Evolutionary conservation across 1,140 invertebrate species (phyloP).

Genomic region (Spodoptera litura): DNA sequence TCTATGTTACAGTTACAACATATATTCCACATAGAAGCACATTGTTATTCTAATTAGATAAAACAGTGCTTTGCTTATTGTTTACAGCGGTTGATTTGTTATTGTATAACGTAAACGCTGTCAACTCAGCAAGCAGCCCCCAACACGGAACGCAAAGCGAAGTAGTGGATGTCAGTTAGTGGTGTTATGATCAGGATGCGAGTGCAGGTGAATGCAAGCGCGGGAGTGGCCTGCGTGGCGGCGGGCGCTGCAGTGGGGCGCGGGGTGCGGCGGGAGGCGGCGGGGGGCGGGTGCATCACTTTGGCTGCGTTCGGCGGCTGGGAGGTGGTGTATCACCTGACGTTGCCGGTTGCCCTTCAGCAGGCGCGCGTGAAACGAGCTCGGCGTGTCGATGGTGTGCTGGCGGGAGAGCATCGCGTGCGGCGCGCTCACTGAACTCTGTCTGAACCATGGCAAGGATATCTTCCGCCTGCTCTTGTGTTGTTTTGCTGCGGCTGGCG

Average conservation of each 20-base stretch:
- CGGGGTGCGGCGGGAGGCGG: slow-evolving; percentile 18
- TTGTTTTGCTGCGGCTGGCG: slow-evolving; percentile 82
- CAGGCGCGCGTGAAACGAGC: slow-evolving; percentile 91
- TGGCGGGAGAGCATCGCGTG: slow-evolving; percentile 92
- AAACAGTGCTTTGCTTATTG: slow-evolving; percentile 5
- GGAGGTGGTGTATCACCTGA: slow-evolving; percentile 71
- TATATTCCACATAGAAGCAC: background rate
- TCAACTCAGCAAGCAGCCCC: slow-evolving; percentile 10
- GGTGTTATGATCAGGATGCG: slow-evolving; percentile 31
- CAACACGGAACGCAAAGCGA: background rate
- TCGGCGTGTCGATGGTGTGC: slow-evolving; percentile 95
- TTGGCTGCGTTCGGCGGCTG: slow-evolving; percentile 39
- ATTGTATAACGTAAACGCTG: slow-evolving; percentile 1
- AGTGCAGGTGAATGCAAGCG: slow-evolving; percentile 45
- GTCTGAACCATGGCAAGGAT: slow-evolving; percentile 95
- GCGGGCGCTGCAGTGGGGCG: slow-evolving; percentile 21
- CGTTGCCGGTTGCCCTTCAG: slow-evolving; percentile 81
- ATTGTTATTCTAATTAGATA: background rate
- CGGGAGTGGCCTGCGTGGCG: slow-evolving; percentile 45
- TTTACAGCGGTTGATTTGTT: background rate
- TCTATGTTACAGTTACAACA: background rate
- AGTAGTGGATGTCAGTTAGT: slow-evolving; percentile 19
- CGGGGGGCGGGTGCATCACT: slow-evolving; percentile 43
- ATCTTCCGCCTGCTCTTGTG: slow-evolving; percentile 93
- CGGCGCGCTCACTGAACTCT: slow-evolving; percentile 90